Evolutionary conservation across 2,797 vertebrate genomes (phyloP).

Genomic region (Silurus aristotelis): DNA sequence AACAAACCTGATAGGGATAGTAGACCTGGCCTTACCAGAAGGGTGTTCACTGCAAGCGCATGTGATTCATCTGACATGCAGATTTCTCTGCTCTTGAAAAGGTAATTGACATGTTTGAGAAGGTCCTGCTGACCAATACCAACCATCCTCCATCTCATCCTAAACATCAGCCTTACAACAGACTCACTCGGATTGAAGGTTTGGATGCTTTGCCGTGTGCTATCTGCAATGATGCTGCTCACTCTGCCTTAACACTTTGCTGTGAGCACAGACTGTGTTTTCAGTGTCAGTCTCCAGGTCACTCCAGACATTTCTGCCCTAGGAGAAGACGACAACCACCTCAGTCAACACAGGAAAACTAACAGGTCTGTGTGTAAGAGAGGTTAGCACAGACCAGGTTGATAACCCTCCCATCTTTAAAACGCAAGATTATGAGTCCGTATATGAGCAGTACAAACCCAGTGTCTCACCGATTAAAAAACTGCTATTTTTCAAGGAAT

Average conservation of each 20-base stretch:
- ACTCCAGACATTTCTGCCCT: neutral
- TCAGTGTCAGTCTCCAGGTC: slow-evolving; percentile 46
- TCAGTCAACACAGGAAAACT: slow-evolving; percentile 47
- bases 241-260: slow-evolving; percentile 47
- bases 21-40: no score
- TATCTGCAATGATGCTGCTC: slow-evolving; percentile 32
- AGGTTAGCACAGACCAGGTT: slow-evolving; percentile 51
- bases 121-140: neutral
- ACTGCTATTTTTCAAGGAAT: slow-evolving; percentile 23
- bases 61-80: no score
- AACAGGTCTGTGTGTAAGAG: slow-evolving; percentile 41
- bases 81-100: neutral
- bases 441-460: neutral
- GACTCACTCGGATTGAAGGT: slow-evolving; percentile 19
- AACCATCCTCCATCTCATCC: neutral
- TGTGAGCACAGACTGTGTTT: slow-evolving; percentile 49
- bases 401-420: slow-evolving; percentile 34
- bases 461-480: slow-evolving; percentile 15
- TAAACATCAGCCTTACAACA: neutral
- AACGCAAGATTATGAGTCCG: slow-evolving; percentile 24
- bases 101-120: slow-evolving; percentile 33
- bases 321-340: no score
- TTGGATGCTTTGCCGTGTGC: slow-evolving; percentile 37
- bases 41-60: no score
- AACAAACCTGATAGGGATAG: no score